phyloP scores from a whole-genome alignment of 1,140 invertebrate genomes.

The fruit fly (Drosophila melanogaster) region DNA sequence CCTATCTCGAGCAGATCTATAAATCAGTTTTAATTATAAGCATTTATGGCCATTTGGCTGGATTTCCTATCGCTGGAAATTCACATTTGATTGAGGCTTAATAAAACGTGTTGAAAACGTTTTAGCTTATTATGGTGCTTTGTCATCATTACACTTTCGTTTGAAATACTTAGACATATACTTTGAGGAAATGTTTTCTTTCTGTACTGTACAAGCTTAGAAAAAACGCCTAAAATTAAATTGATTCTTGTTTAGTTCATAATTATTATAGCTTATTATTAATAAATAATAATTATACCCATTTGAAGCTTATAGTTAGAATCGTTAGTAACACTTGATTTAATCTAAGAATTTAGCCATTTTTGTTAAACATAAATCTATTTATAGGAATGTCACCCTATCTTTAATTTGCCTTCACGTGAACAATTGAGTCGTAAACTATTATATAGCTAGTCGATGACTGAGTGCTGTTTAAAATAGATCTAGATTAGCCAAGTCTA shows the following conservation, averaged over 20 bases:
- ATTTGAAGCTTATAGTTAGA: too few relatives aligned
- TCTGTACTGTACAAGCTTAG: too few relatives aligned
- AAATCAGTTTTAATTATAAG: constrained; percentile 44
- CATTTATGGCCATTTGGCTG: constrained; percentile 9
- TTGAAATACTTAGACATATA: background rate
- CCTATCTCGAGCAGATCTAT: constrained; percentile 6
- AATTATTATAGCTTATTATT: too few relatives aligned
- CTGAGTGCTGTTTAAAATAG: constrained; percentile 7
- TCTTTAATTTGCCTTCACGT: background rate
- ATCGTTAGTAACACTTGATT: too few relatives aligned
- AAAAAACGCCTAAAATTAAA: too few relatives aligned
- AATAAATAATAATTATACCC: too few relatives aligned
- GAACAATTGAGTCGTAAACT: constrained; percentile 4
- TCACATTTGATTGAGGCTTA: background rate
- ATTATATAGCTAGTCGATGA: background rate
- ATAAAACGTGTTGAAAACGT: constrained; percentile 33
- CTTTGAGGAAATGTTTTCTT: too few relatives aligned
- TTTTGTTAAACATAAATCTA: too few relatives aligned
- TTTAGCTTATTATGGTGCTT: background rate
- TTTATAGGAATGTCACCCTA: too few relatives aligned
- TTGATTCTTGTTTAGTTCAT: too few relatives aligned
- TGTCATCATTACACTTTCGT: background rate
- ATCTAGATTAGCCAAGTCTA: constrained; percentile 14
- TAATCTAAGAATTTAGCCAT: too few relatives aligned
- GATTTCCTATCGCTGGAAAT: constrained; percentile 8